Percentiles rank a stretch among this genome's conserved stretches.
These are phyloP conservation scores for Atrina japonica DNA, from an alignment of 2,888 invertebrate species.

Conservation along the genomic window DNA sequence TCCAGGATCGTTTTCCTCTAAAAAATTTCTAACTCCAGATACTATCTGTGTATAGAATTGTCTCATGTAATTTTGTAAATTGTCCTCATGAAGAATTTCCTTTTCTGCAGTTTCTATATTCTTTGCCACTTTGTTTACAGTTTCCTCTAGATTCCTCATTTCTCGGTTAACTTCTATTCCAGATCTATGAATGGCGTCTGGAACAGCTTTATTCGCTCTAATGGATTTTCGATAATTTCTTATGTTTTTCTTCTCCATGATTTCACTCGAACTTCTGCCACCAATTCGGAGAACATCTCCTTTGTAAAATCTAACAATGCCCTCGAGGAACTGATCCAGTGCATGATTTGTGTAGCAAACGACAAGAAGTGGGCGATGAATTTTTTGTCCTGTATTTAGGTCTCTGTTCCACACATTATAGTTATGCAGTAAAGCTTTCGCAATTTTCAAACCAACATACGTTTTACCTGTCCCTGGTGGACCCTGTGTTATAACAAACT, in stretches of 20 bases:
- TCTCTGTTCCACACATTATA: conserved; percentile 1
- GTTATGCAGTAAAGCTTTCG: conserved; percentile 83
- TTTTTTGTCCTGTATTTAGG: not conserved
- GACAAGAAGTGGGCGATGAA: conserved; percentile 70
- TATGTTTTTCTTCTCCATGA: conserved; percentile 46
- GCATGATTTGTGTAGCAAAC: conserved; percentile 80
- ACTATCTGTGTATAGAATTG: conserved; percentile 17
- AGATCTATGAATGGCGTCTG: not conserved
- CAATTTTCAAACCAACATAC: conserved; percentile 88
- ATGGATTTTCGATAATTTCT: conserved; percentile 14
- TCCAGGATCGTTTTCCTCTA: not conserved
- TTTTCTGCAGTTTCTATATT: conserved; percentile 45
- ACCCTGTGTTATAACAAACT: conserved; percentile 81
- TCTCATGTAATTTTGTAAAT: conserved; percentile 45
- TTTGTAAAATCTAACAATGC: conserved; percentile 53
- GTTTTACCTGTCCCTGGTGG: conserved; percentile 95
- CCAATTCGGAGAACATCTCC: conserved; percentile 72
- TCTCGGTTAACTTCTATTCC: not conserved
- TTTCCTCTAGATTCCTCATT: conserved; percentile 12
- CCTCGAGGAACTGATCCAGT: conserved; percentile 77
- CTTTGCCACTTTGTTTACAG: conserved; percentile 19
- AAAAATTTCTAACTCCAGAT: conserved; percentile 9
- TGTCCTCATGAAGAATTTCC: conserved; percentile 55
- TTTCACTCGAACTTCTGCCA: conserved; percentile 62
- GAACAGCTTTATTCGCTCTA: not conserved